phyloP scores from a whole-genome alignment of 2,113 vertebrate genomes.

The Serilophus lunatus region DNA sequence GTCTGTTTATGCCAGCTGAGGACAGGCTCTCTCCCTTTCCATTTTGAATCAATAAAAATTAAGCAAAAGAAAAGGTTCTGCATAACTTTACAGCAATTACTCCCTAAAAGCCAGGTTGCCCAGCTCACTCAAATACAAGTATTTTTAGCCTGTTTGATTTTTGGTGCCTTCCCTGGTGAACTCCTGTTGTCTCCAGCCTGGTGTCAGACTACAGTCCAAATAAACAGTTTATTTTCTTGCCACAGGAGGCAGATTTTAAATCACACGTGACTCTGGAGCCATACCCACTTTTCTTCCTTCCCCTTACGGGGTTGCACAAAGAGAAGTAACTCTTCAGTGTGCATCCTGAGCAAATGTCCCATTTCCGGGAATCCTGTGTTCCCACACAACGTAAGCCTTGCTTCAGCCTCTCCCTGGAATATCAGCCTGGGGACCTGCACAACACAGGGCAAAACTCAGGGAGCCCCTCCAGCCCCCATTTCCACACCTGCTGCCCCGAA shows the following conservation, averaged over 20 bases:
- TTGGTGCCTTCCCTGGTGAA: background rate
- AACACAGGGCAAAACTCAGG: background rate
- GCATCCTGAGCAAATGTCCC: background rate
- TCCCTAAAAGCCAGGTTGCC: background rate
- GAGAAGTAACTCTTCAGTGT: background rate
- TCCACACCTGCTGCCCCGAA: background rate
- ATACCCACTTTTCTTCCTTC: background rate
- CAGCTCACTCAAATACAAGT: background rate
- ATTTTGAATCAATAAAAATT: background rate
- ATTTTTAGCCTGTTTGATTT: background rate
- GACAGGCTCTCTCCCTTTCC: background rate
- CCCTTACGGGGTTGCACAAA: background rate
- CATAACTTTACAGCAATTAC: background rate
- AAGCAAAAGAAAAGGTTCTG: background rate
- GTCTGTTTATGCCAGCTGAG: conserved; percentile 26
- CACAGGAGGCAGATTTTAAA: background rate
- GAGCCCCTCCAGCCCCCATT: background rate
- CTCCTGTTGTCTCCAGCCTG: background rate
- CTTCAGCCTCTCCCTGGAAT: background rate
- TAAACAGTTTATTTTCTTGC: background rate
- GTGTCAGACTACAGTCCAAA: background rate
- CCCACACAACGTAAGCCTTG: background rate
- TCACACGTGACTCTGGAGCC: background rate
- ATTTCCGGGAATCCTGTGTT: background rate
- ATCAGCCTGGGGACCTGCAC: background rate